Base-by-base conservation (phyloP, 2,888 invertebrate species). In the Epiblema foenella region DNA sequence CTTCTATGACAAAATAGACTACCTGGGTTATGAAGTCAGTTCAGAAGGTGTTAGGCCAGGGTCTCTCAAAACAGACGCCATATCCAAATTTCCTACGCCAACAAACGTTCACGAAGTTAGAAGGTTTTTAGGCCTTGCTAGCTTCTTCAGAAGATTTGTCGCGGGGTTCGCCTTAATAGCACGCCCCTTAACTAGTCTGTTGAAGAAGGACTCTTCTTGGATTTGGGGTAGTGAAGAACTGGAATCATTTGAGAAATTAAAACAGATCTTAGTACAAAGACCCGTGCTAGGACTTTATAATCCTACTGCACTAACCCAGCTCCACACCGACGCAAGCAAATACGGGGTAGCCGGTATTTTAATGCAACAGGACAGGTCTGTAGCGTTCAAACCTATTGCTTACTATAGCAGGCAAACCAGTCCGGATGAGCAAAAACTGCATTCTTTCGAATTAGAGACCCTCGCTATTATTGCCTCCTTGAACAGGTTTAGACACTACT, bases 231-330 rank as follows among this genome's bases (percentile, higher is more conserved):
- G 33, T 8, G 33, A 5, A 8, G 33, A 33, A 33, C 3, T 7
- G 9, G 33, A 2, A 7, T 33, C 78, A 1, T 78, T 83, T 42
- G 11, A 72, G 0, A 49, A 20, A 8, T 51, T 84, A 56, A 81
- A 81, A 58, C 9, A 52, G 4, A 57, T 29, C 0, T 65, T 85
- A 0, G 64, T 67, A 0, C 58, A 66, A 2, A 69, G 56, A n/a
- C 56, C 56, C 0, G 56, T 57, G 0, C 17, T 57, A 2, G 56
- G 9, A 9, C n/a, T 57, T 0, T 57, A 33, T 33, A 77, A 57
- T 78, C 77, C 72, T 1, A 52, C 46, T 0, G 75, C 75, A 0
- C 74, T 75, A 39, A 79, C 77, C 1, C 78, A 83, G 33, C 72
- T 83, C 0, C 56, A 57, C n/a, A 57, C 56, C 0, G 56, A 57